Conservation (phyloP, 2,888 invertebrate species). For the Chalcis sispes region DNA sequence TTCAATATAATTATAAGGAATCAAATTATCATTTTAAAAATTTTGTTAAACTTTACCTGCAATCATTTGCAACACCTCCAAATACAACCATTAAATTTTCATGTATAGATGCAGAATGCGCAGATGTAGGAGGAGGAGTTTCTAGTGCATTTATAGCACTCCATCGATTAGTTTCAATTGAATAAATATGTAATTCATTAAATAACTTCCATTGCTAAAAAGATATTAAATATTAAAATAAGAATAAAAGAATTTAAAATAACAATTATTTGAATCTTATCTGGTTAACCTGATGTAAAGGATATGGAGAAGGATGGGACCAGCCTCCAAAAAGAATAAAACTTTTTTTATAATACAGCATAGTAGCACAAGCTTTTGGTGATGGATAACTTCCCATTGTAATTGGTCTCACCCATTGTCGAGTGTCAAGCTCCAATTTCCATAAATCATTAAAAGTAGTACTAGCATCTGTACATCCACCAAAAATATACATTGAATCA, state of each 20-base stretch:
- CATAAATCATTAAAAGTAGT: constrained; percentile 98
- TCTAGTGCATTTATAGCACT: constrained; percentile 80
- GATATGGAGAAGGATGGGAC: constrained; percentile 93
- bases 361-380: constrained; percentile 95
- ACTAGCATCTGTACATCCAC: constrained; percentile 94
- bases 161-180: constrained; percentile 89
- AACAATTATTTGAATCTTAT: not conserved
- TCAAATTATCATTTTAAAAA: constrained; percentile 49
- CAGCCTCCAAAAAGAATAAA: constrained; percentile 96
- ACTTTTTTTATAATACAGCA: constrained; percentile 90
- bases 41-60: constrained; percentile 63
- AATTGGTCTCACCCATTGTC: constrained; percentile 90
- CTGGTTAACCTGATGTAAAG: constrained; percentile 83
- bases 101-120: constrained; percentile 93
- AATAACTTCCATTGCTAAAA: constrained; percentile 86
- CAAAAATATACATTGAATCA: constrained; percentile 95
- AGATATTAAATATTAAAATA: constrained; percentile 34
- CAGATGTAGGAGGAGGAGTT: constrained; percentile 89
- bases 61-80: constrained; percentile 79
- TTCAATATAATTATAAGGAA: constrained; percentile 1
- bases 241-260: not conserved
- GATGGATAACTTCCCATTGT: constrained; percentile 94
- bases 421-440: constrained; percentile 91
- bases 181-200: constrained; percentile 93
- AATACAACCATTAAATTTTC: constrained; percentile 90